Evolutionary conservation across 2,888 invertebrate species (phyloP).

Genomic region (Brenthis ino): DNA sequence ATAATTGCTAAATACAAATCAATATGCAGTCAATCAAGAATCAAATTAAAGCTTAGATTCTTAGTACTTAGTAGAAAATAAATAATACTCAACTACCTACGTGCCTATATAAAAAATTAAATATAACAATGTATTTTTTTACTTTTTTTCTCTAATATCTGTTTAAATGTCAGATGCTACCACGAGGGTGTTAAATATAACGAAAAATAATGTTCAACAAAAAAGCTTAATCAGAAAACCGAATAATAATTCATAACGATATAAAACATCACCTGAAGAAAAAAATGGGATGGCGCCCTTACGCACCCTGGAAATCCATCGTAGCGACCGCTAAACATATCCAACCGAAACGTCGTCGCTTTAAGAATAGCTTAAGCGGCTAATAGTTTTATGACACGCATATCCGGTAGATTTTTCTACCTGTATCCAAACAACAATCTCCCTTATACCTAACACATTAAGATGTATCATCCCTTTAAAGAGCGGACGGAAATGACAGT

Average conservation of each 20-base stretch:
- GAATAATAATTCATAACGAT: slow-evolving; percentile 68
- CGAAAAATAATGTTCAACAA: slow-evolving; percentile 52
- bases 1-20: too few relatives aligned
- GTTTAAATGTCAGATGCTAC: too few relatives aligned
- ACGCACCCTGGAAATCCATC: slow-evolving; percentile 60
- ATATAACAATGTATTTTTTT: too few relatives aligned
- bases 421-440: slow-evolving; percentile 46
- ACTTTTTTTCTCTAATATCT: too few relatives aligned
- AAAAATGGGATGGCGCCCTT: slow-evolving; percentile 67
- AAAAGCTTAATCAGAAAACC: slow-evolving; percentile 67
- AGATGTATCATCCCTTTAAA: slow-evolving; percentile 49
- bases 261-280: slow-evolving; percentile 60
- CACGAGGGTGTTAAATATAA: too few relatives aligned
- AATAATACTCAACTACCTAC: too few relatives aligned
- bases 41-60: too few relatives aligned
- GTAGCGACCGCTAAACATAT: slow-evolving; percentile 58
- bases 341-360: slow-evolving; percentile 66
- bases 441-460: slow-evolving; percentile 51
- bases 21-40: too few relatives aligned
- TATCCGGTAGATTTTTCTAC: slow-evolving; percentile 57
- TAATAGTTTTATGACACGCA: slow-evolving; percentile 83
- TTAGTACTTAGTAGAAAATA: too few relatives aligned
- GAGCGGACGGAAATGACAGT: slow-evolving; percentile 57
- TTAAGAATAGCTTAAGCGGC: slow-evolving; percentile 78
- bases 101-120: too few relatives aligned